These are phyloP conservation scores for Callosobruchus maculatus DNA, from an alignment of 2,888 invertebrate genomes.

Conservation along the genomic window DNA sequence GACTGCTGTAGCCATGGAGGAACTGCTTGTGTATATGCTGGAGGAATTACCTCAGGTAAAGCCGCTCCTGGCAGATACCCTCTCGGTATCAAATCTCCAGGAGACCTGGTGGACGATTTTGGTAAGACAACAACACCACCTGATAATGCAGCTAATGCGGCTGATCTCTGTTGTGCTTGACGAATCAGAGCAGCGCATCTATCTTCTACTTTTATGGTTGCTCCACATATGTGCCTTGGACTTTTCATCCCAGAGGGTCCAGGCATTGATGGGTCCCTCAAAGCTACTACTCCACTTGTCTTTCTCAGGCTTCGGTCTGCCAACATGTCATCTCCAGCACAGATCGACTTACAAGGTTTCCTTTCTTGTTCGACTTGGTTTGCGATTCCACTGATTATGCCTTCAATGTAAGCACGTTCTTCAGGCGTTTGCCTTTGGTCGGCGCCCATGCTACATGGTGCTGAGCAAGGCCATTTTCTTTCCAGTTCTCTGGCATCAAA, in stretches of 20 bases:
- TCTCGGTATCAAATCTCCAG: conserved; percentile 8
- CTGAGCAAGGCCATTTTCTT: background rate
- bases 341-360: background rate
- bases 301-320: background rate
- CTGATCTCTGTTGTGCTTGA: conserved; percentile 11
- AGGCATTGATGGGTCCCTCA: background rate
- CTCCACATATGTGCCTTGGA: background rate
- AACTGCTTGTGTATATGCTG: background rate
- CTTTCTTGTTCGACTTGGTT: no score
- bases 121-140: conserved; percentile 18
- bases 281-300: background rate
- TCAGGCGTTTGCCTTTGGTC: background rate
- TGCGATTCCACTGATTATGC: no score
- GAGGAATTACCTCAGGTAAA: conserved; percentile 2
- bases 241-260: background rate
- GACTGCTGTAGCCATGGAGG: background rate
- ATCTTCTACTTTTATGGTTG: background rate
- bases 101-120: conserved; percentile 2
- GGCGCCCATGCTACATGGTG: background rate
- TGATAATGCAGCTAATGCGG: conserved; percentile 6
- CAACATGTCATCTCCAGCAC: background rate
- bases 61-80: conserved; percentile 15
- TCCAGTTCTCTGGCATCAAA: background rate
- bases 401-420: background rate
- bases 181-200: conserved; percentile 14